Percentiles rank a stretch among this genome's conserved stretches.
Evolutionary conservation across 1,140 invertebrate species (phyloP).

Genomic region (Aphidius ervi): DNA sequence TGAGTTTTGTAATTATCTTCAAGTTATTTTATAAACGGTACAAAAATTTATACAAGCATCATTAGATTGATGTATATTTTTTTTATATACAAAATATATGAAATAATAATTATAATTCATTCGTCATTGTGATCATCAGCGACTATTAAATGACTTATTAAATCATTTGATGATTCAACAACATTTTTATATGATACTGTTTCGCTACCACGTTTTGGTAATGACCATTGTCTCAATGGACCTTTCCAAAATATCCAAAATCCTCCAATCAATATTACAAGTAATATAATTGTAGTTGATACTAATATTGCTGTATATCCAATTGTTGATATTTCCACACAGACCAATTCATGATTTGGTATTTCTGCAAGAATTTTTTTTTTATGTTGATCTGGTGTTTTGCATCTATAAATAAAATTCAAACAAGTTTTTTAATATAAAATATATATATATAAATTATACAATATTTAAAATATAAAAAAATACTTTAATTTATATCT

Average conservation of each 20-base stretch:
- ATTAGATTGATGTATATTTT: background rate
- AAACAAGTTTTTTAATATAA: background rate
- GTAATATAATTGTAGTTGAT: slow-evolving; percentile 32
- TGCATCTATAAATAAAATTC: slow-evolving; percentile 35
- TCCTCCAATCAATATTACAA: slow-evolving; percentile 26
- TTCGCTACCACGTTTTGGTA: slow-evolving; percentile 36
- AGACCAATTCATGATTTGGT: slow-evolving; percentile 38
- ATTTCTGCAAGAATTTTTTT: slow-evolving; percentile 36
- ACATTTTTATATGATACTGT: slow-evolving; percentile 49
- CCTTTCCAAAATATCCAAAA: slow-evolving; percentile 37
- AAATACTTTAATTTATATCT: background rate
- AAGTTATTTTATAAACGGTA: background rate
- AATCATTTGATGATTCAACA: slow-evolving; percentile 44
- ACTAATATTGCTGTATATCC: slow-evolving; percentile 38
- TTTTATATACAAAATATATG: slow-evolving; percentile 10
- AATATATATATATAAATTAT: background rate
- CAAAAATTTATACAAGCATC: background rate
- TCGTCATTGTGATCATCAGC: slow-evolving; percentile 39
- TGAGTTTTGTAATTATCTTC: background rate
- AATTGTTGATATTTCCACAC: slow-evolving; percentile 28
- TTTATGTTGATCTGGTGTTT: slow-evolving; percentile 29
- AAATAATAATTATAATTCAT: slow-evolving; percentile 30
- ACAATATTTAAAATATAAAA: background rate
- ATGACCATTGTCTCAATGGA: slow-evolving; percentile 38
- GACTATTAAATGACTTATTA: slow-evolving; percentile 43